These are phyloP conservation scores for Sycophila sp. DNA, from an alignment of 1,140 invertebrate genomes.

Conservation along the genomic window DNA sequence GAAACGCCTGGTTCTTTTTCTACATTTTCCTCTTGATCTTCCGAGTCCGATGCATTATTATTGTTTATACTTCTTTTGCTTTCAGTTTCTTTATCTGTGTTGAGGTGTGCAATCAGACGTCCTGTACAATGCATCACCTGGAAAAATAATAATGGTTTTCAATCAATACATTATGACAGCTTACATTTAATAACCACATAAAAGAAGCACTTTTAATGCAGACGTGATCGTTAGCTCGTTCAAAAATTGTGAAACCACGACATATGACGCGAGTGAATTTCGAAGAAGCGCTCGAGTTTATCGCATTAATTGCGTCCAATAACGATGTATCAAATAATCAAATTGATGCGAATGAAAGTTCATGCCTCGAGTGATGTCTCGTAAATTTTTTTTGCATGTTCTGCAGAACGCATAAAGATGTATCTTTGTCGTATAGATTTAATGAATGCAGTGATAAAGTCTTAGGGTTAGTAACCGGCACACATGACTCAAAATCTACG, in stretches of 20 bases:
- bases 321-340: constrained; percentile 2
- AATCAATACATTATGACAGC: not conserved
- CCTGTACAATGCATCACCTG: constrained; percentile 91
- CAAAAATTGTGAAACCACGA: not conserved
- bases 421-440: too few species aligned
- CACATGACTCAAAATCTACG: too few species aligned
- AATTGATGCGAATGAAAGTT: not conserved
- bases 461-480: too few species aligned
- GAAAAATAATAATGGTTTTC: constrained; percentile 29
- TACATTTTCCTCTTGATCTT: constrained; percentile 48
- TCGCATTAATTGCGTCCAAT: not conserved
- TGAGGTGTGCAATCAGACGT: constrained; percentile 68
- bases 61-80: too few species aligned
- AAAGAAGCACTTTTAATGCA: not conserved
- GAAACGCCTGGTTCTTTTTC: constrained; percentile 62
- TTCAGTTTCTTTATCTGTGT: too few species aligned
- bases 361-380: not conserved
- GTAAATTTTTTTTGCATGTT: not conserved
- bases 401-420: too few species aligned
- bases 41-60: constrained; percentile 30
- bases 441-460: not conserved
- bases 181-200: not conserved
- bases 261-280: not conserved
- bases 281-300: constrained; percentile 1
- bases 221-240: not conserved